A percentile compares a stretch with the other conserved stretches of the same genome.
phyloP scores from a whole-genome alignment of 2,888 invertebrate species.

The Microctonus aethiopoides region DNA sequence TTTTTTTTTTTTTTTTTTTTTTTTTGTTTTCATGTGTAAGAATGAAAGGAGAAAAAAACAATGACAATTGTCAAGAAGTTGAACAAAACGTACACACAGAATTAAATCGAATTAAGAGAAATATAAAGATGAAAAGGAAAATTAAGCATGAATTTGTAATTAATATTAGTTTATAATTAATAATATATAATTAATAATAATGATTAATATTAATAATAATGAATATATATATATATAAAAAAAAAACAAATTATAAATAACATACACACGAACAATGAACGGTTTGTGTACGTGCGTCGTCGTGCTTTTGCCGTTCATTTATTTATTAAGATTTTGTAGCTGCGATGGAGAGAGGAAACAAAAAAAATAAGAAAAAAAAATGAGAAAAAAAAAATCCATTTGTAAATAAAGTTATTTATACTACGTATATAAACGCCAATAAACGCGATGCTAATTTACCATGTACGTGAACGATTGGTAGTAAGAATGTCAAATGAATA shows the following conservation, averaged over 20 bases:
- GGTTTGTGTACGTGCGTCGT: neutral
- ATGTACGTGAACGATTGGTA: conserved; percentile 6
- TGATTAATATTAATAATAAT: neutral
- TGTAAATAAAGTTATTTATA: conserved; percentile 31
- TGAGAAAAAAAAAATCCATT: conserved; percentile 1
- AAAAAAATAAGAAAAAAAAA: neutral
- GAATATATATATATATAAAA: neutral
- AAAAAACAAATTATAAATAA: conserved; percentile 1
- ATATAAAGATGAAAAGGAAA: neutral
- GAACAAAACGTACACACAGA: neutral
- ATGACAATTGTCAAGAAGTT: neutral
- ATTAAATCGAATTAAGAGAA: neutral
- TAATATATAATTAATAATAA: neutral
- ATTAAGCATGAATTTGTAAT: neutral
- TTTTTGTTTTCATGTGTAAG: neutral
- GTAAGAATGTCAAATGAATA: neutral
- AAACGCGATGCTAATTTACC: conserved; percentile 26
- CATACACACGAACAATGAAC: neutral
- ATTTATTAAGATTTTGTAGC: conserved; percentile 29
- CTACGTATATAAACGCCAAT: conserved; percentile 21
- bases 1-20: neutral
- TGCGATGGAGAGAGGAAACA: neutral
- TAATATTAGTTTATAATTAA: neutral
- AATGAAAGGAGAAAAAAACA: neutral
- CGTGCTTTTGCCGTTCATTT: conserved; percentile 15